phyloP scores from a whole-genome alignment of 2,888 invertebrate genomes.

The Oxytorus armatus region DNA sequence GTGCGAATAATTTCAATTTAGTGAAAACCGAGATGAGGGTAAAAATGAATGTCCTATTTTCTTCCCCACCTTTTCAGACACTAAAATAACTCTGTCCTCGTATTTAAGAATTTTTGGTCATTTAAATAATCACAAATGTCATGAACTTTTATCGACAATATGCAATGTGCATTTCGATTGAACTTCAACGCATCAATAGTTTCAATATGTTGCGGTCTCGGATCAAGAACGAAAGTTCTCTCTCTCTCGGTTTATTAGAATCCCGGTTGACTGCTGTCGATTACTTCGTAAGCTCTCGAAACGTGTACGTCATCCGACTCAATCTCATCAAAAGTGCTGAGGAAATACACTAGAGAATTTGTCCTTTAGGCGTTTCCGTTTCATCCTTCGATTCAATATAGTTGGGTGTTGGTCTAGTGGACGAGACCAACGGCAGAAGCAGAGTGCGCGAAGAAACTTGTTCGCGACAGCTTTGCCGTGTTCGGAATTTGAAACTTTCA shows the following conservation, averaged over 20 bases:
- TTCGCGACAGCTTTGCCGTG: not conserved
- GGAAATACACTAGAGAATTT: constrained; percentile 1
- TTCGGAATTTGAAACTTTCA: not conserved
- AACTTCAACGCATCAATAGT: not conserved
- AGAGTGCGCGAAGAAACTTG: not conserved
- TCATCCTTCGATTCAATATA: constrained; percentile 25
- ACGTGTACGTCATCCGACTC: not conserved
- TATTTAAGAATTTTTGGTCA: not conserved
- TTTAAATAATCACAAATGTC: not conserved
- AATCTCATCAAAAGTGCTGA: not conserved
- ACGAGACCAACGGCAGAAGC: not conserved
- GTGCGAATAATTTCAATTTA: constrained; percentile 28
- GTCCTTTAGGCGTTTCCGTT: constrained; percentile 9
- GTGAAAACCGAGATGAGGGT: not conserved
- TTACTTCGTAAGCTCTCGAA: constrained; percentile 22
- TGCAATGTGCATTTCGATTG: not conserved
- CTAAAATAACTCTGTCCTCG: not conserved
- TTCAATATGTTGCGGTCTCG: not conserved
- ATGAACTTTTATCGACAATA: not conserved
- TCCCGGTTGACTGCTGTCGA: constrained; percentile 1
- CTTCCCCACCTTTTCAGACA: not conserved
- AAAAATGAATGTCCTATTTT: not conserved
- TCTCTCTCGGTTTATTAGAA: not conserved
- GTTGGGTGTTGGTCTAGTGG: not conserved
- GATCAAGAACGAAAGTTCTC: not conserved